These are phyloP conservation scores for Tridacna crocea DNA, from an alignment of 2,888 invertebrate species.

Conservation along the genomic window DNA sequence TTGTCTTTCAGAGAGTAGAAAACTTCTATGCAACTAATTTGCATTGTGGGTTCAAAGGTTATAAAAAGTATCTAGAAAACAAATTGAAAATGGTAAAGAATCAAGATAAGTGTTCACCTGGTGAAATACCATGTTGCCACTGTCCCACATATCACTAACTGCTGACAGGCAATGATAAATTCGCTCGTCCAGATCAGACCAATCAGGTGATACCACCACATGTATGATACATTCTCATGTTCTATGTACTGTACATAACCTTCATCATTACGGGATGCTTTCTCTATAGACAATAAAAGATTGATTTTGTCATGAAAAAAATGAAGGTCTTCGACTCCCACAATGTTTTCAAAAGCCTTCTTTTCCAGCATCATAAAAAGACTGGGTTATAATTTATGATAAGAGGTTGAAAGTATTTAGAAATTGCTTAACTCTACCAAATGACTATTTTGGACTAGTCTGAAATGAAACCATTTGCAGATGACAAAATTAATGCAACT, in stretches of 20 bases:
- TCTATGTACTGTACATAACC: constrained; percentile 77
- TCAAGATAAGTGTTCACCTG: constrained; percentile 86
- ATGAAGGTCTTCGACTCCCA: not conserved
- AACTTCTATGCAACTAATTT: too few species aligned
- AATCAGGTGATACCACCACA: constrained; percentile 97
- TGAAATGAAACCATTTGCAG: too few species aligned
- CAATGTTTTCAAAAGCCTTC: not conserved
- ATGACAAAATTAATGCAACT: too few species aligned
- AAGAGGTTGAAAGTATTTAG: not conserved
- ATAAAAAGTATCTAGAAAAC: too few species aligned
- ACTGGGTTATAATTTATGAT: too few species aligned
- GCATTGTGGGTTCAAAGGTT: too few species aligned
- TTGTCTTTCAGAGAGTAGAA: too few species aligned
- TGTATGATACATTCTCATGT: constrained; percentile 86
- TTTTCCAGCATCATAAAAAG: not conserved
- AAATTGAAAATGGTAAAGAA: too few species aligned
- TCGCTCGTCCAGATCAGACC: constrained; percentile 97
- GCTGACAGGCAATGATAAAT: constrained; percentile 97
- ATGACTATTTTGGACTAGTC: too few species aligned
- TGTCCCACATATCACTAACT: constrained; percentile 96
- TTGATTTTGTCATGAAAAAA: too few species aligned
- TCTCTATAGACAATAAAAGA: constrained; percentile 65
- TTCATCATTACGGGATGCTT: constrained; percentile 63
- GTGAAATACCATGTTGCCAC: constrained; percentile 97
- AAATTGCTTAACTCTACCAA: too few species aligned